Evolutionary conservation across 2,113 vertebrate genomes (phyloP), one percentile per base, ranked within the genome.

Genomic region (Scortum barcoo): DNA sequence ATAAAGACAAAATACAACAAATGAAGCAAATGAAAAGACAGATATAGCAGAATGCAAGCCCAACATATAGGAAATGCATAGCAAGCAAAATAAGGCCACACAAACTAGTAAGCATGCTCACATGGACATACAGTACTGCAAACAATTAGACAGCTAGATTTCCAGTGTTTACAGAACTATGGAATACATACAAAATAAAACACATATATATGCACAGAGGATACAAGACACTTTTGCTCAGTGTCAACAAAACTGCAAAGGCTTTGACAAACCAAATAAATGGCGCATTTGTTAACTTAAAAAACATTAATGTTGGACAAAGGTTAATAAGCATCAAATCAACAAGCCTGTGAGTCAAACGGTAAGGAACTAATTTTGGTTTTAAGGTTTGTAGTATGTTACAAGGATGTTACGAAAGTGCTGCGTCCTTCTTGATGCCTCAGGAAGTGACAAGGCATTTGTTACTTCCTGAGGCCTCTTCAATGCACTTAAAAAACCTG

Each of bases 1-100:
- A 92, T 85, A 83, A 90, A 92, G 87, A 93, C 91, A 94, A 93
- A 92, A 91, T 74, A 93, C 79, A 94, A 94, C 88, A 92, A 89
- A 93, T 89, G 84, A 89, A 93, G 90, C 93, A 90, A 94, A 93
- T 92, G 89, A 93, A 92, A 84, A 92, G 77, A 93, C 88, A 57
- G 17, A 86, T 75, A 80, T 24, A 89, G 92, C 92, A 87, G 83
- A 86, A 83, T 38, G 86, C 81, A 79, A 78, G 84, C 77, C 75
- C n/a, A 72, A 84, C 76, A 83, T 46, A 78, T 13, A 78, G 40
- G 20, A 87, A 85, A 83, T 50, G 80, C 58, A 76, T 3, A 73
- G 87, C 88, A 90, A 86, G 88, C 91, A 91, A 87, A 85, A 83
- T 14, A 83, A 91, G 70, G 46, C 83, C 53, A 80, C 85, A 87